A percentile compares a stretch with the other conserved stretches of the same genome.
Conservation (phyloP, 2,797 vertebrate species). For the Glossophaga mutica region DNA sequence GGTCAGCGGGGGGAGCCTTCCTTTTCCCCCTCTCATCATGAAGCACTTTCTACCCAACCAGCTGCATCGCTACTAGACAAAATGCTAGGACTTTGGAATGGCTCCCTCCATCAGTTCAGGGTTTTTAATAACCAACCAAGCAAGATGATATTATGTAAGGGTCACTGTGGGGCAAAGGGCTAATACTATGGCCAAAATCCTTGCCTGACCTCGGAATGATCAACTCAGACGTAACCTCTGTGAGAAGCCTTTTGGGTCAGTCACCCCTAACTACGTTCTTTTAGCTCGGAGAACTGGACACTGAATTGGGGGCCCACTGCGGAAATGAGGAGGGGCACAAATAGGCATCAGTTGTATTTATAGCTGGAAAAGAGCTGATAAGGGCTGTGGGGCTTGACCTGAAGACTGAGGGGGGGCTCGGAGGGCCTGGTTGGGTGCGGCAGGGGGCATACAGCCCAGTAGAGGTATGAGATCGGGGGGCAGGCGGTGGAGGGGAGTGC, state of each 20-base stretch:
- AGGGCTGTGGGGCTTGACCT: not conserved
- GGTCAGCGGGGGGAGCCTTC: not conserved
- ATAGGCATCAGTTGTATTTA: not conserved
- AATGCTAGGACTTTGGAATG: not conserved
- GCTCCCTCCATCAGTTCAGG: not conserved
- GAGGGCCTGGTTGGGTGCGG: not conserved
- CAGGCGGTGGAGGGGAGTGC: not conserved
- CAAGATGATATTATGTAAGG: not conserved
- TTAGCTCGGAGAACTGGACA: not conserved
- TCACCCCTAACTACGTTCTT: not conserved
- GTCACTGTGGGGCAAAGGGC: not conserved
- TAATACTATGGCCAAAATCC: not conserved
- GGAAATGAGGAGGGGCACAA: not conserved
- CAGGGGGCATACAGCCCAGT: not conserved
- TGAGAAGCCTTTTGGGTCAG: not conserved
- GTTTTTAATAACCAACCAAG: not conserved
- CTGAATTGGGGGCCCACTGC: not conserved
- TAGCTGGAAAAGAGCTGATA: not conserved
- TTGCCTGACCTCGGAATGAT: not conserved
- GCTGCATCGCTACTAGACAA: not conserved
- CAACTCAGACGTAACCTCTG: not conserved
- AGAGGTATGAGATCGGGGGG: not conserved
- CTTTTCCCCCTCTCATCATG: not conserved
- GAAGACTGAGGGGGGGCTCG: not conserved
- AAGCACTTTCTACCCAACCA: not conserved